Percentiles rank a stretch among this genome's conserved stretches.
Conservation (phyloP, 1,140 invertebrate genomes). For the Drosophila nigrodunni region DNA sequence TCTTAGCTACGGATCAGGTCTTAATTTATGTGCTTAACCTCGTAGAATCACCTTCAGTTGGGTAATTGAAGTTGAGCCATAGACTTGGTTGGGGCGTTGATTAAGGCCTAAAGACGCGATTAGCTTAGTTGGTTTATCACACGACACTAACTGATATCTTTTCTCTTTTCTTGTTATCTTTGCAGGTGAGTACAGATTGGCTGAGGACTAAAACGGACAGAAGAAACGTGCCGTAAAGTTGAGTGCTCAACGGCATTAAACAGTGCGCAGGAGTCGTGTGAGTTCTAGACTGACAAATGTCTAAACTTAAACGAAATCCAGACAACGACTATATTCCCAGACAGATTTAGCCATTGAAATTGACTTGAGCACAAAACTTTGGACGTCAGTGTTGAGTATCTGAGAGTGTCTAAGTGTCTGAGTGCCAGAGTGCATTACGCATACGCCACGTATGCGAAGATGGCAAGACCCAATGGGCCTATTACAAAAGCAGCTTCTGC, state of each 20-base stretch:
- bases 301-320: constrained; percentile 28
- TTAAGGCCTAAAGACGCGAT: constrained; percentile 32
- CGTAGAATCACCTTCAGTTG: constrained; percentile 15
- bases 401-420: constrained; percentile 3
- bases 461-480: constrained; percentile 57
- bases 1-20: constrained; percentile 52
- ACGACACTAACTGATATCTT: constrained; percentile 11
- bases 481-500: constrained; percentile 53
- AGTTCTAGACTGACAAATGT: constrained; percentile 38
- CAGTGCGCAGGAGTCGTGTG: background rate
- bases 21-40: constrained; percentile 65
- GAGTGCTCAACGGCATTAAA: background rate
- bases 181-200: constrained; percentile 45
- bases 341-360: constrained; percentile 48
- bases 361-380: constrained; percentile 64
- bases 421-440: constrained; percentile 58
- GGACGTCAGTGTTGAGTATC: constrained; percentile 26
- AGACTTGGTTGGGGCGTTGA: constrained; percentile 1
- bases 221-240: constrained; percentile 1
- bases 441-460: constrained; percentile 42
- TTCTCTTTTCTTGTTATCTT: constrained; percentile 17
- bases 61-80: constrained; percentile 17
- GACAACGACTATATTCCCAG: constrained; percentile 6
- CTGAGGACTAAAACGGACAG: background rate
- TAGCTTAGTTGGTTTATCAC: constrained; percentile 50